These are phyloP conservation scores for Lithobius niger DNA, from an alignment of 1,140 invertebrate genomes.

Conservation along the genomic window DNA sequence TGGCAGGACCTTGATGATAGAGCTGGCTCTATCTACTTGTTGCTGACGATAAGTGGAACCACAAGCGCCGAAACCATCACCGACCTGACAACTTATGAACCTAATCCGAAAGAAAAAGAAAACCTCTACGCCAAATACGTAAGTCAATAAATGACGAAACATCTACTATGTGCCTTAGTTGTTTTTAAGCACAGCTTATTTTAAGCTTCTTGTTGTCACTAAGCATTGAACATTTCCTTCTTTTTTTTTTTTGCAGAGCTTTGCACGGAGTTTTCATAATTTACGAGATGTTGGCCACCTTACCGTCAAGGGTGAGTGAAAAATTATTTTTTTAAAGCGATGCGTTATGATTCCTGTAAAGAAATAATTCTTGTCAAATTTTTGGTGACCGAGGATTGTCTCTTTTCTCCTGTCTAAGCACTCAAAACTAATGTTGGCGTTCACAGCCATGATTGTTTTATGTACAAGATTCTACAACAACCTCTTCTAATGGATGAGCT, in stretches of 20 bases:
- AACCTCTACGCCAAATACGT: slow-evolving; percentile 63
- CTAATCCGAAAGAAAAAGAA: slow-evolving; percentile 53
- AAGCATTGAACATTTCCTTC: slow-evolving; percentile 9
- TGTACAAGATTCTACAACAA: too few species aligned
- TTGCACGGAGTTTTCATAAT: slow-evolving; percentile 54
- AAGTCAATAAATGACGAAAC: slow-evolving; percentile 22
- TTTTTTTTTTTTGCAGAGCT: slow-evolving; percentile 36
- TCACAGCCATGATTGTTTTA: slow-evolving; percentile 84
- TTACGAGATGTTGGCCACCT: slow-evolving; percentile 73
- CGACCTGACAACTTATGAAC: slow-evolving; percentile 69
- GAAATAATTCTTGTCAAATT: not conserved
- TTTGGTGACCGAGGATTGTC: not conserved
- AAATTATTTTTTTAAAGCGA: slow-evolving; percentile 1
- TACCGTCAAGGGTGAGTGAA: slow-evolving; percentile 50
- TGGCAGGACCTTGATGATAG: slow-evolving; percentile 80
- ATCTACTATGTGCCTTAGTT: not conserved
- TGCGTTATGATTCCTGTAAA: too few species aligned
- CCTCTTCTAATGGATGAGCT: too few species aligned
- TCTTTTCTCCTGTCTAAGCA: slow-evolving; percentile 32
- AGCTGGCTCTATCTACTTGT: slow-evolving; percentile 68
- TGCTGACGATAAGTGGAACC: slow-evolving; percentile 89
- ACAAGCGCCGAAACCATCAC: slow-evolving; percentile 82
- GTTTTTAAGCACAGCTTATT: not conserved
- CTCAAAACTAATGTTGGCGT: slow-evolving; percentile 75
- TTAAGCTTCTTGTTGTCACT: not conserved